A percentile compares a stretch with the other conserved stretches of the same genome.
These are phyloP conservation scores for Helostoma temminkii DNA, from an alignment of 2,797 vertebrate genomes.

Conservation along the genomic window DNA sequence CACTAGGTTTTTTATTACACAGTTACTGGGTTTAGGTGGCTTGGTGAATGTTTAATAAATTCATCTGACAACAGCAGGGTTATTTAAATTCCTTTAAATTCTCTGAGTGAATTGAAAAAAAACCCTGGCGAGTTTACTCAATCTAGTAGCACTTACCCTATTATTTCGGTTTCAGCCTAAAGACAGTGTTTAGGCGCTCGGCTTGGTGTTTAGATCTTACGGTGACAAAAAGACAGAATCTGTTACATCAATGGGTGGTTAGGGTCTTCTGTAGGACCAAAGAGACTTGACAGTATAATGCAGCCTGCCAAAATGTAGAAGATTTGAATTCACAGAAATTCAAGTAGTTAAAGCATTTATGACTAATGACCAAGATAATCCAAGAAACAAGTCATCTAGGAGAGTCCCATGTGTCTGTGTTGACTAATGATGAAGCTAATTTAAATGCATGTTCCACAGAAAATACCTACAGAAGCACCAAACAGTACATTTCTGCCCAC, in stretches of 20 bases:
- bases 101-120: background rate
- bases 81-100: background rate
- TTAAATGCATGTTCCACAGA: background rate
- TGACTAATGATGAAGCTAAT: constrained; percentile 17
- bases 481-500: too few relatives aligned
- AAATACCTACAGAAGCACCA: background rate
- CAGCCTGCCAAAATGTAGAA: background rate
- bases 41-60: background rate
- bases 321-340: constrained; percentile 6
- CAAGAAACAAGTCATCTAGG: constrained; percentile 11
- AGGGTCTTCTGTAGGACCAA: background rate
- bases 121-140: too few relatives aligned
- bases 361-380: background rate
- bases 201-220: background rate
- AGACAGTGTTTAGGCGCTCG: background rate
- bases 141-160: background rate
- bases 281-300: background rate
- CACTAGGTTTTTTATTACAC: too few relatives aligned
- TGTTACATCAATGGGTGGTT: background rate
- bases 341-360: constrained; percentile 6
- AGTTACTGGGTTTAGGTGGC: too few relatives aligned
- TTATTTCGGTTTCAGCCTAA: background rate
- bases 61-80: background rate
- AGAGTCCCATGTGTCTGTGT: constrained; percentile 8
- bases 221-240: background rate